Conservation (phyloP, 2,797 vertebrate genomes). For the Odontamblyopus rebecca region DNA sequence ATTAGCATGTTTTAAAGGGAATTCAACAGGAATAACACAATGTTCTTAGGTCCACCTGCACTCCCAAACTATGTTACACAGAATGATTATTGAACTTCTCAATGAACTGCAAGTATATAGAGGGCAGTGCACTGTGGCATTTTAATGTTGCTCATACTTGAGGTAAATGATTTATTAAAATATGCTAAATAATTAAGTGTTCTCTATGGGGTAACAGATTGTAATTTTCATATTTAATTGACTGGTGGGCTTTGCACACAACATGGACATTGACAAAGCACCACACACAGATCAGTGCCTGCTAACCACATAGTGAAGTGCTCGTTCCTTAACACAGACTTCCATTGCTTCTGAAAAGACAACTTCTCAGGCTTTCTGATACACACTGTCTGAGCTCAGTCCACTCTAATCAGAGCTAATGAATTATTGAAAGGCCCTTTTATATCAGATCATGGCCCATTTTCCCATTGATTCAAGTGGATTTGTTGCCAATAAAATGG, state of each 20-base stretch:
- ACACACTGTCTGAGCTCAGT: conserved; percentile 49
- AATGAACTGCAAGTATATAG: conserved; percentile 54
- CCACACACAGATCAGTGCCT: conserved; percentile 25
- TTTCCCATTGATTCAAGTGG: conserved; percentile 61
- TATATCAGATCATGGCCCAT: conserved; percentile 76
- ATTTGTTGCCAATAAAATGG: conserved; percentile 62
- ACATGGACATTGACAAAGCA: conserved; percentile 27
- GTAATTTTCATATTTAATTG: conserved; percentile 77
- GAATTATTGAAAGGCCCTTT: conserved; percentile 74
- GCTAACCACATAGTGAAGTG: conserved; percentile 13
- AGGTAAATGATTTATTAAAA: conserved; percentile 74
- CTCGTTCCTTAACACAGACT: conserved; percentile 45
- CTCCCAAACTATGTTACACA: not conserved
- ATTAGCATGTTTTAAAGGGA: conserved; percentile 9
- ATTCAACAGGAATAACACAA: no score
- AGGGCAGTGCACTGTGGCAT: conserved; percentile 20
- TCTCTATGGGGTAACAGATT: conserved; percentile 76
- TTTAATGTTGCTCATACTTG: conserved; percentile 51
- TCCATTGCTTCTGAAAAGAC: conserved; percentile 1
- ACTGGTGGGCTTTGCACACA: conserved; percentile 55
- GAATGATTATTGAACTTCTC: conserved; percentile 37
- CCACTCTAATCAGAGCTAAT: conserved; percentile 68
- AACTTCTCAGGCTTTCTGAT: conserved; percentile 23
- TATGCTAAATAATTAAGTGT: conserved; percentile 73
- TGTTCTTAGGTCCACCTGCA: no score